Conservation (phyloP, 2,888 invertebrate species). For the Thymelicus lineola region DNA sequence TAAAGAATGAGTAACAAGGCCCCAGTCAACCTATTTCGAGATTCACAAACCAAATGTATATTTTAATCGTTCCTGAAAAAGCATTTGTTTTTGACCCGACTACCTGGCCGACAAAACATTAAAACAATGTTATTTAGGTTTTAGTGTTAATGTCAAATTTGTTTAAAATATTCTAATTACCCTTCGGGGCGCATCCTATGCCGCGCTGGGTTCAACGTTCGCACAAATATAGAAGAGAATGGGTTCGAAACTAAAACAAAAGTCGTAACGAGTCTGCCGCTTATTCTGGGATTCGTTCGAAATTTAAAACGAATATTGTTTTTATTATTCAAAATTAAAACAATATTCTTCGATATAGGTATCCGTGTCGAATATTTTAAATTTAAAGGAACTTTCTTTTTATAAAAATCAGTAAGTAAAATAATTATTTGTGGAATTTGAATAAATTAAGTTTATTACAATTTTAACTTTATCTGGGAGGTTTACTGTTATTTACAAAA, state of each 20-base stretch:
- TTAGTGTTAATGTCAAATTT: conserved; percentile 25
- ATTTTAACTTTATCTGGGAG: too few species aligned
- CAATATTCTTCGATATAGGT: not conserved
- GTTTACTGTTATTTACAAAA: too few species aligned
- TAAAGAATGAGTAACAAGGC: too few species aligned
- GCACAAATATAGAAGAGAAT: conserved; percentile 56
- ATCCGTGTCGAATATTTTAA: too few species aligned
- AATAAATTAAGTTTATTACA: too few species aligned
- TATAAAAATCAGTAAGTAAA: too few species aligned
- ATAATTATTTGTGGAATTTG: too few species aligned
- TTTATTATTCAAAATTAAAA: not conserved
- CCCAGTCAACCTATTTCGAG: too few species aligned
- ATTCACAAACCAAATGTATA: not conserved
- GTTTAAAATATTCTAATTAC: conserved; percentile 34
- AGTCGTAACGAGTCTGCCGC: conserved; percentile 33
- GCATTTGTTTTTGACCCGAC: not conserved
- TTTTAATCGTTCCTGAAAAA: not conserved
- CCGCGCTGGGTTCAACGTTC: conserved; percentile 53
- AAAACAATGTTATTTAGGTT: not conserved
- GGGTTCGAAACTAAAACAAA: conserved; percentile 54
- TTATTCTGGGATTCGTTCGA: conserved; percentile 29
- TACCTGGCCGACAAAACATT: not conserved
- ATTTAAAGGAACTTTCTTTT: too few species aligned
- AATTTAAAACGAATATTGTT: conserved; percentile 17
- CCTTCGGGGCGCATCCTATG: conserved; percentile 32